Evolutionary conservation across 2,888 invertebrate genomes (phyloP).

Genomic region (Corbicula japonica): DNA sequence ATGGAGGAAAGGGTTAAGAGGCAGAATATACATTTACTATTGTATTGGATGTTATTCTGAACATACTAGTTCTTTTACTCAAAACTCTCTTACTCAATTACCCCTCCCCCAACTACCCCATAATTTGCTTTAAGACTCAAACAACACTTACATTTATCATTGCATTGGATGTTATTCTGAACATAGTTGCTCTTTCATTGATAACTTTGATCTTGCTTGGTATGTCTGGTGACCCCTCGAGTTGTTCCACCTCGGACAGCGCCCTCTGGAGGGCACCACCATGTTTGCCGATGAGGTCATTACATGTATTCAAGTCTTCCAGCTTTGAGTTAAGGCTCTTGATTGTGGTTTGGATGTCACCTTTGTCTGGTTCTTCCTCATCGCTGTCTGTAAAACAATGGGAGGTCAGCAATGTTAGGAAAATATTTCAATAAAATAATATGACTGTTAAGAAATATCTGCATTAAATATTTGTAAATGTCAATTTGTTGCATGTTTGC

Average conservation of each 20-base stretch:
- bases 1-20: too few species aligned
- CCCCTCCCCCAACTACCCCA: too few species aligned
- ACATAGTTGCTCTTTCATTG: slow-evolving; percentile 96
- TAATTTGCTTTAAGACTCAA: too few species aligned
- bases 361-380: slow-evolving; percentile 86
- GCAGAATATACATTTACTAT: slow-evolving; percentile 98
- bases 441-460: too few species aligned
- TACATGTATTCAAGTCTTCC: slow-evolving; percentile 96
- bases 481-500: too few species aligned
- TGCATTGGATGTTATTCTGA: slow-evolving; percentile 97
- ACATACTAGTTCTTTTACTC: slow-evolving; percentile 96
- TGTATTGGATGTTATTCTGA: slow-evolving; percentile 97
- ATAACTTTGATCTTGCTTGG: slow-evolving; percentile 91
- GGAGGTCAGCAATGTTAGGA: too few species aligned
- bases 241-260: slow-evolving; percentile 86
- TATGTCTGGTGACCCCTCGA: slow-evolving; percentile 81
- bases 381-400: slow-evolving; percentile 90
- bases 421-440: too few species aligned
- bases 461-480: too few species aligned
- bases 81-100: too few species aligned
- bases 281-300: slow-evolving; percentile 95
- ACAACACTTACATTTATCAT: slow-evolving; percentile 98
- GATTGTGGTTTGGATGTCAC: slow-evolving; percentile 88
- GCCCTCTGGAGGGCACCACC: slow-evolving; percentile 92
- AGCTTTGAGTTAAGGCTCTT: slow-evolving; percentile 91